A percentile compares a stretch with the other conserved stretches of the same genome.
Conservation (phyloP, 2,888 invertebrate species). For the Drosophila nr. perissopoda region DNA sequence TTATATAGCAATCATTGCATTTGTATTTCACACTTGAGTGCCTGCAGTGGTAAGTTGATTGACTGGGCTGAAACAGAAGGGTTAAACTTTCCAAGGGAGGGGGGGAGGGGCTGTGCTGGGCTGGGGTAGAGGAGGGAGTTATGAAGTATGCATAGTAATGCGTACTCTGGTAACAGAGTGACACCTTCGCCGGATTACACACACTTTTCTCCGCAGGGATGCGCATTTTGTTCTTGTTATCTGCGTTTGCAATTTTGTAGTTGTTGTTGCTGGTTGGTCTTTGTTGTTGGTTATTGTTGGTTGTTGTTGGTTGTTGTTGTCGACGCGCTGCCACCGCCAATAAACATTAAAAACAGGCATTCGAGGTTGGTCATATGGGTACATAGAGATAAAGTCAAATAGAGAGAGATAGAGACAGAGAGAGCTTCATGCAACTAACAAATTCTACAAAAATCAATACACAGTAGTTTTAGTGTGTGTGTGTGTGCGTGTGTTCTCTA, state of each 20-base stretch:
- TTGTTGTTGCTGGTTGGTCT: conserved; percentile 18
- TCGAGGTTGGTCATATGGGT: conserved; percentile 7
- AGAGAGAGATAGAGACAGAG: too few species aligned
- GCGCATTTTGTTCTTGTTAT: conserved; percentile 32
- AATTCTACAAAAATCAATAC: conserved; percentile 73
- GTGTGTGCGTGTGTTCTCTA: conserved; percentile 2
- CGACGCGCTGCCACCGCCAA: conserved; percentile 63
- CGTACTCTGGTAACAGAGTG: conserved; percentile 42
- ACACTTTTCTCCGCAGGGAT: conserved; percentile 32
- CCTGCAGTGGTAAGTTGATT: conserved; percentile 29
- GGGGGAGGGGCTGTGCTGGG: too few species aligned
- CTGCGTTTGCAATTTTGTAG: conserved; percentile 38
- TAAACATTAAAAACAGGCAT: conserved; percentile 71
- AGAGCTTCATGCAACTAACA: conserved; percentile 41
- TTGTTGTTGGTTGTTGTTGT: conserved; percentile 32
- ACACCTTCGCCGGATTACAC: conserved; percentile 61
- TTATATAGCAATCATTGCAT: conserved; percentile 34
- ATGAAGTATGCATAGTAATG: conserved; percentile 9
- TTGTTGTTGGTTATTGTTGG: conserved; percentile 1
- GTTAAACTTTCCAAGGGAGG: neutral
- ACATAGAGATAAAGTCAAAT: neutral
- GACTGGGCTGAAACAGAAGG: neutral
- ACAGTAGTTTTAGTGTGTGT: conserved; percentile 17
- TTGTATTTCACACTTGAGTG: conserved; percentile 61
- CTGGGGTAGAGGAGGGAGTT: neutral